A percentile compares a stretch with the other conserved stretches of the same genome.
Evolutionary conservation across 2,888 invertebrate species (phyloP).

Genomic region (Troilus luridus): DNA sequence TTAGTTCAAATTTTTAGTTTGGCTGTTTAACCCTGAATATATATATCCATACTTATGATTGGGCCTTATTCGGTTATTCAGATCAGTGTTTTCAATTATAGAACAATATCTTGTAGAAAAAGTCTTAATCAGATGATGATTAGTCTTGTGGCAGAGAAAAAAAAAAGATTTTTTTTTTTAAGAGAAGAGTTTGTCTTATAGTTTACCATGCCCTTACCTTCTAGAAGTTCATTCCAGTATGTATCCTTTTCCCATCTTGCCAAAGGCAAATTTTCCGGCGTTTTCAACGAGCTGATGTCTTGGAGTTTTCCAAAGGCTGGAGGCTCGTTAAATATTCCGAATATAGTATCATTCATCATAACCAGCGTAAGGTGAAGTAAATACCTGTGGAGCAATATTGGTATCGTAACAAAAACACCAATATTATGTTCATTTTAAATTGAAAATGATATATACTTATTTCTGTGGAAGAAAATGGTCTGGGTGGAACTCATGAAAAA

Average conservation of each 20-base stretch:
- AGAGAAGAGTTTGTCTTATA: not conserved
- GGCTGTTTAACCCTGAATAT: no score
- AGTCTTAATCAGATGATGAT: no score
- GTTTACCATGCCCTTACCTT: not conserved
- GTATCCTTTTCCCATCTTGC: conserved; percentile 46
- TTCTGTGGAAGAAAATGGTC: no score
- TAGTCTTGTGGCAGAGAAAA: not conserved
- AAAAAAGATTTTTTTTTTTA: not conserved
- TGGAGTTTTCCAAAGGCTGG: not conserved
- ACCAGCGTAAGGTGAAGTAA: conserved; percentile 45
- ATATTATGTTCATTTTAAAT: not conserved
- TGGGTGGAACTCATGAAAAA: no score
- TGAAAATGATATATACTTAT: not conserved
- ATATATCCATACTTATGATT: no score
- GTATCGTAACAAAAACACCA: not conserved
- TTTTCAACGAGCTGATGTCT: not conserved
- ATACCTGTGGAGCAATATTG: not conserved
- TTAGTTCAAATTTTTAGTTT: no score
- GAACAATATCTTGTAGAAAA: no score
- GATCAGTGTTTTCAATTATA: no score
- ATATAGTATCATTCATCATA: conserved; percentile 17
- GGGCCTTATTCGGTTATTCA: no score
- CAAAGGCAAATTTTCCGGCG: not conserved
- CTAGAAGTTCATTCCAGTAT: conserved; percentile 48
- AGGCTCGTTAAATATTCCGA: conserved; percentile 37